Evolutionary conservation across 2,888 invertebrate genomes (phyloP), one percentile per base, ranked within the genome.

Genomic region (Cerastoderma edule): DNA sequence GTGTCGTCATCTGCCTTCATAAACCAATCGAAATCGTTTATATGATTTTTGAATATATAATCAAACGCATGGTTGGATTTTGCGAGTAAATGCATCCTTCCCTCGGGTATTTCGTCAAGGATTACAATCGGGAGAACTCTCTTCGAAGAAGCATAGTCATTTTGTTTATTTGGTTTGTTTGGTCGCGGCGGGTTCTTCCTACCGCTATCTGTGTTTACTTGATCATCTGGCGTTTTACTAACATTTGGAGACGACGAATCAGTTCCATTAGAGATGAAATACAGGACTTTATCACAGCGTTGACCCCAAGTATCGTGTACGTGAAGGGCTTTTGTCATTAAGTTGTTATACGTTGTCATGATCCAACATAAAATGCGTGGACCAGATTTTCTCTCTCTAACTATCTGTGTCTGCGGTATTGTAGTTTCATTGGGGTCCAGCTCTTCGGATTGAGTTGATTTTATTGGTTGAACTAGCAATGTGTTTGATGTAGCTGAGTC

Each of bases 291-390:
- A 78, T 93, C 92, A 83, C 92, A 98, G 32, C 98, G 94, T 91
- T 96, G 96, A 0, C 97, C 99, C 98, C 98, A 99, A 0, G 98
- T 99, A 0, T 96, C 96, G 91, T 97, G 97, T 5, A 99, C 97
- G 87, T 98, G 98, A 16, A 67, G 95, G 0, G 98, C 98, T 93
- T 97, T 97, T 85, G 94, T 95, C 89, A 96, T 94, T 88, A 98
- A 98, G 93, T 97, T 99, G 33, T 94, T 94, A 0, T 99, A 98
- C 80, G 95, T 96, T 0, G 99, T 99, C 97, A 99, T 97, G 54
- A 99, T 94, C 99, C 99, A 99, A 92, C 99, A 98, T 0, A 99
- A 94, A 0, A 99, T 95, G 66, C 97, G 95, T n/a, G 69, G 48
- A 0, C 56, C 60, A 19, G 22, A 28, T 28, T 24, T 54, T 24